Percentiles rank a stretch among this genome's conserved stretches.
phyloP scores from a whole-genome alignment of 2,888 invertebrate species.

The Thymelicus sylvestris region DNA sequence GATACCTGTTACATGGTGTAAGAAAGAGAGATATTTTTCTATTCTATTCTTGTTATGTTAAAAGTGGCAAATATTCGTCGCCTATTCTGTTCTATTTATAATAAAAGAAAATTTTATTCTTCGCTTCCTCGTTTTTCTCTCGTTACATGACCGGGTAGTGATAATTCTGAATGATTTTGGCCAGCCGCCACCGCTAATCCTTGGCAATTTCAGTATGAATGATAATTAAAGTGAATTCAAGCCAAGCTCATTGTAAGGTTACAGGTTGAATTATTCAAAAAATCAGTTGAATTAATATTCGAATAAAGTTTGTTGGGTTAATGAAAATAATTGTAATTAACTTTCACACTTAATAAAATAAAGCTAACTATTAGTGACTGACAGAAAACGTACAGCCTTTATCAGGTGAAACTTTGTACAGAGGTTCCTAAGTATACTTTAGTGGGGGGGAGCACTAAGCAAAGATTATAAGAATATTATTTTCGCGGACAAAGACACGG shows the following conservation, averaged over 20 bases:
- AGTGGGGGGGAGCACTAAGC: too few species aligned
- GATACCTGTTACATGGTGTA: too few species aligned
- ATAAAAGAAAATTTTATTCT: not conserved
- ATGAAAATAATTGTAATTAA: not conserved
- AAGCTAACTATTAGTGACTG: too few species aligned
- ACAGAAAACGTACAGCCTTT: too few species aligned
- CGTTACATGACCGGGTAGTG: not conserved
- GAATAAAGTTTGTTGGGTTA: not conserved
- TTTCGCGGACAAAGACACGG: too few species aligned
- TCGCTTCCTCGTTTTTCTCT: not conserved
- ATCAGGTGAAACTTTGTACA: too few species aligned
- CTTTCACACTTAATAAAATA: not conserved
- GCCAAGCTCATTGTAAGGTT: slow-evolving; percentile 5
- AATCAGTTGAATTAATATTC: not conserved
- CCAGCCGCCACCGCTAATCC: slow-evolving; percentile 27
- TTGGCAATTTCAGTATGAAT: slow-evolving; percentile 28
- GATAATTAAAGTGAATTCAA: slow-evolving; percentile 24
- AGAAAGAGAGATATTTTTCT: too few species aligned
- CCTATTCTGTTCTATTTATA: too few species aligned
- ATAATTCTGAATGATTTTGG: slow-evolving; percentile 20
- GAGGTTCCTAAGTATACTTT: too few species aligned
- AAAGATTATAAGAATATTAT: too few species aligned
- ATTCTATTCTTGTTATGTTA: too few species aligned
- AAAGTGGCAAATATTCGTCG: too few species aligned
- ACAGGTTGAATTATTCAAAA: slow-evolving; percentile 3